Conservation (phyloP, 1,140 invertebrate genomes). For the Cephus cinctus region DNA sequence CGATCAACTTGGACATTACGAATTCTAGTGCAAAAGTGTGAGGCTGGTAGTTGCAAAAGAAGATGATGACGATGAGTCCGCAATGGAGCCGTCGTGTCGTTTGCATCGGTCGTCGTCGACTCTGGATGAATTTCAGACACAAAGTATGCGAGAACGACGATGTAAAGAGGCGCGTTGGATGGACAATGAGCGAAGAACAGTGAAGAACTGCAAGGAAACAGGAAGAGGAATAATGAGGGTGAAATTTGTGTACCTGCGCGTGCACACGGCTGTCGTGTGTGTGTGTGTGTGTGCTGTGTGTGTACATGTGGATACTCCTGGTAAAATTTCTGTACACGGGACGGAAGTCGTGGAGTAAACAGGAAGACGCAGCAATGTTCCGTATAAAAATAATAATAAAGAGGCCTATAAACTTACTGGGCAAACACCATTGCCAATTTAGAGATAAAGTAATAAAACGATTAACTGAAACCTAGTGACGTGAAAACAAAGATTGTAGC, state of each 20-base stretch:
- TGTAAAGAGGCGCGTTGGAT: neutral
- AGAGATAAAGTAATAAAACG: no score
- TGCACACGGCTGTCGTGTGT: neutral
- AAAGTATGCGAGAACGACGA: no score
- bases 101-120: no score
- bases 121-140: no score
- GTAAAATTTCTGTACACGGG: no score
- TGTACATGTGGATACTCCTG: no score
- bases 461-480: no score
- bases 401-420: conserved; percentile 53
- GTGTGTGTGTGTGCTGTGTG: no score
- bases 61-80: no score
- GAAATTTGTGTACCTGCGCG: neutral
- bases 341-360: no score
- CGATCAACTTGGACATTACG: conserved; percentile 33
- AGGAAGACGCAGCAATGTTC: conserved; percentile 9
- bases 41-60: conserved; percentile 6
- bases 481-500: conserved; percentile 30
- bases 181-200: neutral
- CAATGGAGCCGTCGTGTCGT: no score
- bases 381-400: no score
- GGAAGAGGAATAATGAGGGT: neutral
- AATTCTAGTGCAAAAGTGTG: conserved; percentile 25
- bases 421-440: conserved; percentile 45
- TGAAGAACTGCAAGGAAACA: neutral